Evolutionary conservation across 2,797 vertebrate genomes (phyloP).

Genomic region (Platyrinchus mystaceus): DNA sequence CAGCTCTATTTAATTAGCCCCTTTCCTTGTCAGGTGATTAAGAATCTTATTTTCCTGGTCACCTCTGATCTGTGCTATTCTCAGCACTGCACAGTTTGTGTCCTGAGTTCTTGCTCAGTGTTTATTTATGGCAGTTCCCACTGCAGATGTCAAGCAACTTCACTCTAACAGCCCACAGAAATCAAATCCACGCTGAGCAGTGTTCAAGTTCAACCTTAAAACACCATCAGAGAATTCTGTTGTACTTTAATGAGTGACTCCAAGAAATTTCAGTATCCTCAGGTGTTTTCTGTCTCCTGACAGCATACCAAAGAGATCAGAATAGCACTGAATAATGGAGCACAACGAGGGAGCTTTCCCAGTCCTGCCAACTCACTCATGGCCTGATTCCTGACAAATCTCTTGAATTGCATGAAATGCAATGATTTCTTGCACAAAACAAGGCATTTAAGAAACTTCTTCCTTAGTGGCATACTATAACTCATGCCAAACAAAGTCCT

Average conservation of each 20-base stretch:
- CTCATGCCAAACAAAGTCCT: background rate
- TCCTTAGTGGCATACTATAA: background rate
- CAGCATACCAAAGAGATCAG: background rate
- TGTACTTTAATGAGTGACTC: background rate
- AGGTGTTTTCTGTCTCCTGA: background rate
- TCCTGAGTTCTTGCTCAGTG: background rate
- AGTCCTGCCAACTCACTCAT: background rate
- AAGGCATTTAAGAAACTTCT: background rate
- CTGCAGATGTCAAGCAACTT: background rate
- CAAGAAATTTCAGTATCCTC: background rate
- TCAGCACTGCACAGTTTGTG: background rate
- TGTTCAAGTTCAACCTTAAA: background rate
- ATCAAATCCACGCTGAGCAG: background rate
- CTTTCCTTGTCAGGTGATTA: background rate
- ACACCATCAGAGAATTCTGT: rapidly evolving
- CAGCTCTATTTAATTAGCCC: background rate
- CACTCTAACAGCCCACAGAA: background rate
- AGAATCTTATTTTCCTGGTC: background rate
- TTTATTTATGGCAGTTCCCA: background rate
- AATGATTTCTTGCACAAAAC: background rate
- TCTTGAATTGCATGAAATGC: background rate
- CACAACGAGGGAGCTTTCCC: rapidly evolving
- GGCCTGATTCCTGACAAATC: background rate
- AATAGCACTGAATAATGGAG: background rate
- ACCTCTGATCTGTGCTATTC: background rate